Evolutionary conservation across 2,113 vertebrate species (phyloP).

Genomic region (Halichoeres trimaculatus): DNA sequence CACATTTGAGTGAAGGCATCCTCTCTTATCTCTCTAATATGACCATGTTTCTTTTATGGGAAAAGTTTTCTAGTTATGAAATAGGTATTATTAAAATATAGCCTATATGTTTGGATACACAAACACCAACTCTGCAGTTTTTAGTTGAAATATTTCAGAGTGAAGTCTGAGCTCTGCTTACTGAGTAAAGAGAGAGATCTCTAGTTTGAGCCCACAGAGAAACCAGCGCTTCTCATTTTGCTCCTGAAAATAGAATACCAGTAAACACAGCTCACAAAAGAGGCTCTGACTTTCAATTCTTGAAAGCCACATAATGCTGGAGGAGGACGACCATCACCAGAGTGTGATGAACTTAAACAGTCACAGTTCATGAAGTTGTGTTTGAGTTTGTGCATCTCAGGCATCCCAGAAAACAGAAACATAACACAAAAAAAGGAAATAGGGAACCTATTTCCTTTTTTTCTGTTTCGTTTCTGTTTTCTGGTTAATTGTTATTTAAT

Average conservation of each 20-base stretch:
- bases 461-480: background rate
- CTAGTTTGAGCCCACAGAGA: background rate
- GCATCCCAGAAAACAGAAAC: no score
- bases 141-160: no score
- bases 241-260: background rate
- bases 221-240: background rate
- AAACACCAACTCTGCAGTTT: background rate
- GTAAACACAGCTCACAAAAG: slow-evolving; percentile 2
- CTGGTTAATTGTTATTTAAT: no score
- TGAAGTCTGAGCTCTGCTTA: background rate
- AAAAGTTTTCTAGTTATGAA: no score
- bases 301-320: background rate
- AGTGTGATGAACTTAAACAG: background rate
- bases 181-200: background rate
- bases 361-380: background rate
- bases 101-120: no score
- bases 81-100: no score
- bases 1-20: no score
- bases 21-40: no score
- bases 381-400: background rate
- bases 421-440: no score
- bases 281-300: background rate
- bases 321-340: background rate
- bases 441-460: background rate
- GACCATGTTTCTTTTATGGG: no score